Base-by-base conservation (phyloP, 1,140 invertebrate species). In the Tetramorium simillimum region DNA sequence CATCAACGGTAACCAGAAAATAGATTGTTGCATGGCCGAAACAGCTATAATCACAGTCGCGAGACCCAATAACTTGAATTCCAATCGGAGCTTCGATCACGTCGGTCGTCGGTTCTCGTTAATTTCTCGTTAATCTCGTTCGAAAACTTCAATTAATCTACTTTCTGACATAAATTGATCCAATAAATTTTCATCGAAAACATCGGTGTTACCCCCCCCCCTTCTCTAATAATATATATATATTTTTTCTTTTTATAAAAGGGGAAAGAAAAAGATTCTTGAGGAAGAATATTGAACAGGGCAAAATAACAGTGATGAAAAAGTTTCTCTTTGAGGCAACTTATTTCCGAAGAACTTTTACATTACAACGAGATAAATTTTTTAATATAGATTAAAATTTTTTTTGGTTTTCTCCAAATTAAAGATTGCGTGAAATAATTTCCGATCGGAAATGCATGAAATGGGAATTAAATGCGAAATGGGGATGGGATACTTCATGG, bases 11-110 rank as follows among this genome's bases (percentile, higher is more conserved):
- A 37, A 33, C 12, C 24, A 53, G 67, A 46, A 82, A 73, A 82
- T 37, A 82, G 51, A 82, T 82, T 82, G 63, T 49, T 21, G 62
- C 33, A 60, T 40, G 18, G n/a, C 2, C 51, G 24, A 82, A 82
- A 82, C 53, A 37, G n/a, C 24, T 24, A 53, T 37, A 81, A 81
- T 81, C n/a, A 70, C 7, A 53, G 33, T 49, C 14, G 6, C 33
- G n/a, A 56, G 51, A 82, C 6, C 18, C 37, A 60, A 82, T 58
- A 82, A 43, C 12, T 82, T 69, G 51, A 28, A 73, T 46, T 58
- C 21, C 33, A n/a, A 81, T 69, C 40, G 21, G 21, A 43, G 2
- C 10, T 18, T 40, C 46, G 51, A 43, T 0, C 37, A 43, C 14
- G 2, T 28, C 1, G 10, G 21, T 56, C 33, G 37, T 46, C 33